Evolutionary conservation across 2,797 vertebrate species (phyloP), one percentile per base, ranked within the genome.

Genomic region (Setipinna tenuifilis): DNA sequence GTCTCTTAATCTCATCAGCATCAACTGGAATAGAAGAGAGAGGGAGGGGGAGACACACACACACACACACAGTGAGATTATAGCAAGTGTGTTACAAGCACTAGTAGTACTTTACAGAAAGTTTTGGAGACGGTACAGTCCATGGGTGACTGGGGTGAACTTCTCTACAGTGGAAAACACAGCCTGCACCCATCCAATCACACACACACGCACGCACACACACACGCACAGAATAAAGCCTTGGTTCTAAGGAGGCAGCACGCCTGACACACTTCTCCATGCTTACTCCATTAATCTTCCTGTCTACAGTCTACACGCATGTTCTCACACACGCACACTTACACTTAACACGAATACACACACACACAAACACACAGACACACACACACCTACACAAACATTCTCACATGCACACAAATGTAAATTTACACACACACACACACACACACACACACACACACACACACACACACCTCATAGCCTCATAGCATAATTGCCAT

Each of bases 1-100:
- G 96, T 94, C 98, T 96, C 96, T 99, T 99, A 95, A 99, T 99
- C 96, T 99, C 98, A 96, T 99, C 98, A 88, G 98, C 97, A 95
- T 99, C 98, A 90, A 99, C 97, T 97, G 90, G 82, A 89, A 90
- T 48, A 88, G 82, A 85, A 82, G 50, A 46, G 11, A 87, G 81
- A 44, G 10, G 41, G 58, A 65, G n/a, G 50, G 46, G 54, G 6
- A 81, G 16, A 82, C 86, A 71, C 28, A 84, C 11, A 19, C 9
- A 84, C 65, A 89, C n/a, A 90, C 31, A 54, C 57, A 58, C 7
- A 88, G 50, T 31, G 16, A 83, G 62, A 83, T 65, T 50, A 31
- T 2, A 82, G 59, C 17, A 48, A 81, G 44, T 48, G 16, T 31
- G 23, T 81, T 0, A 28, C 1, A 50, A 50, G 50, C 28, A 48